Conservation (phyloP, 2,113 vertebrate genomes). For the Vidua macroura region DNA sequence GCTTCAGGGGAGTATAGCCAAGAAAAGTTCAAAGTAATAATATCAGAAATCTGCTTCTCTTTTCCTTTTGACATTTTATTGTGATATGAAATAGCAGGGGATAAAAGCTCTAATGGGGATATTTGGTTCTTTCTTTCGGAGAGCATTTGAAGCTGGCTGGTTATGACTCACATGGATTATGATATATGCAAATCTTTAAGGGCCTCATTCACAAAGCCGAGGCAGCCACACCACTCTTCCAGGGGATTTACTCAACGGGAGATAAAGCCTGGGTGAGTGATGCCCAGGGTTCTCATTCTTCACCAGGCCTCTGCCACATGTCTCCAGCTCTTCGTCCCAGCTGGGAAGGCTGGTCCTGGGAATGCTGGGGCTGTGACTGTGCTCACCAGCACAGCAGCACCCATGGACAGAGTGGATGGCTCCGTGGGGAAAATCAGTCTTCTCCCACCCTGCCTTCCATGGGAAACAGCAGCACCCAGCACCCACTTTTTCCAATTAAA, state of each 20-base stretch:
- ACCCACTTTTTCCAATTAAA: neutral
- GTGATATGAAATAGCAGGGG: slow-evolving; percentile 56
- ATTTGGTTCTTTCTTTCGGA: slow-evolving; percentile 39
- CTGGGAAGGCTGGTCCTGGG: too few species aligned
- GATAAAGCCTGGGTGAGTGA: neutral
- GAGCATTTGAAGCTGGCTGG: slow-evolving; percentile 29
- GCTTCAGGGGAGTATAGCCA: slow-evolving; percentile 55
- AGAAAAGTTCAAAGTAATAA: slow-evolving; percentile 73
- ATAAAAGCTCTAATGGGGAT: slow-evolving; percentile 46
- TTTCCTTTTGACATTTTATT: slow-evolving; percentile 71
- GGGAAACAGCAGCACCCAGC: neutral
- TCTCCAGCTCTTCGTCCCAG: neutral
- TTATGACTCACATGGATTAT: slow-evolving; percentile 47
- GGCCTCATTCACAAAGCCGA: neutral
- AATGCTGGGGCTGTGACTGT: neutral
- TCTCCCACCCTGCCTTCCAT: neutral
- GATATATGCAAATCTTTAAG: slow-evolving; percentile 48
- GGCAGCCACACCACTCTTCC: neutral
- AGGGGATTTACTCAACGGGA: neutral
- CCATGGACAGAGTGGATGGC: fast-evolving
- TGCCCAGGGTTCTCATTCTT: neutral
- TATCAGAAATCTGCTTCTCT: slow-evolving; percentile 66
- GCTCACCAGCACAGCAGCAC: fast-evolving
- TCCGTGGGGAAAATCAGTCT: fast-evolving
- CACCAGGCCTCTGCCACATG: neutral